Evolutionary conservation across 2,888 invertebrate species (phyloP), one percentile per base, ranked within the genome.

Genomic region (Melolontha melolontha): DNA sequence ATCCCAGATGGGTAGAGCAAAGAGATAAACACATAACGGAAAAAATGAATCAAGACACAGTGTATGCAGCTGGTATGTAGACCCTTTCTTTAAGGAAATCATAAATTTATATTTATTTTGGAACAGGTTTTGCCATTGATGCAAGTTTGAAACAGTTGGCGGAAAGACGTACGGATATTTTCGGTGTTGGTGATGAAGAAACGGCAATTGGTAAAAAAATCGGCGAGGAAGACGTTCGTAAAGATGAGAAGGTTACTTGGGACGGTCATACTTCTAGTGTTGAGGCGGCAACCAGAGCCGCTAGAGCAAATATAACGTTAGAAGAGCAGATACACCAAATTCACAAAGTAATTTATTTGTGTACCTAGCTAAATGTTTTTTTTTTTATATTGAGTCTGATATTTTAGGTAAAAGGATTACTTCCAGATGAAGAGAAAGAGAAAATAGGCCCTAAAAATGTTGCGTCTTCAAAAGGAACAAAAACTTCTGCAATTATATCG

Each of bases 161-260:
- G 0, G 98, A 99, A 82, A 90, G 99, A 75, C 96, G 99, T 92
- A 98, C 99, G 0, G 99, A 99, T 88, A 99, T 99, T 84, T 99
- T 99, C 85, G 99, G 99, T 85, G 95, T 96, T 71, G 98, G 98
- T 67, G 96, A 96, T 82, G 98, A 98, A 83, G 99, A 99, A 87
- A 98, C 98, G 0, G 95, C 96, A 22, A 99, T 99, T 81, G 99
- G 99, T 86, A 97, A 97, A 85, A 99, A 98, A 86, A 93, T 97
- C 70, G 96, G 96, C 1, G 96, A 96, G 80, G 89, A 89, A 72
- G 94, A 94, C 83, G 88, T 89, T 40, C 88, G 89, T 73, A 92
- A 95, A 75, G 95, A 95, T 78, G 96, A 96, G 80, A 90, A 94
- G 76, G 95, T 96, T 12, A 97, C 97, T 59, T 98, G 98, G 98